Conservation (phyloP, 2,888 invertebrate species). For the Phyllotreta striolata region DNA sequence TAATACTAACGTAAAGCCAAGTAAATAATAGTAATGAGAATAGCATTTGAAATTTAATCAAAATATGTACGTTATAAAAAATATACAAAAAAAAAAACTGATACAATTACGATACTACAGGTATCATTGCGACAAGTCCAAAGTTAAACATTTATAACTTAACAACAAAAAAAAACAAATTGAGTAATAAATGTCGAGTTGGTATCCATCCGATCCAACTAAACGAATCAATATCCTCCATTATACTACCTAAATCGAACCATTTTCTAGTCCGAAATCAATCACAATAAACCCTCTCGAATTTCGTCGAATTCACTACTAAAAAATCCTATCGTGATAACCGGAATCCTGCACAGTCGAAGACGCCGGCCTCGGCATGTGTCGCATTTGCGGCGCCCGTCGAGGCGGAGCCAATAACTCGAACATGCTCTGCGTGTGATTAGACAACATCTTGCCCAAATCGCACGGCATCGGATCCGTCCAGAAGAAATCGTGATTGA, state of each 20-base stretch:
- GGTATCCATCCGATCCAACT: too few species aligned
- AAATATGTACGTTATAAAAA: too few species aligned
- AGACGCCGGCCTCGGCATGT: constrained; percentile 66
- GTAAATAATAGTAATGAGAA: too few species aligned
- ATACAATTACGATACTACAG: too few species aligned
- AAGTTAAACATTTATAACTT: too few species aligned
- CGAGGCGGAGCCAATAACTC: constrained; percentile 86
- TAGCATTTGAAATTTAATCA: too few species aligned
- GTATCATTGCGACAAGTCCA: too few species aligned
- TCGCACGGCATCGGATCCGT: constrained; percentile 96
- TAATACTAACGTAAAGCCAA: constrained; percentile 28
- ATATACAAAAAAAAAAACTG: too few species aligned
- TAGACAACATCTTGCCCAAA: constrained; percentile 89
- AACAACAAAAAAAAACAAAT: too few species aligned
- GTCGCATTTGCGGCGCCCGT: constrained; percentile 72
- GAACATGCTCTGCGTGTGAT: constrained; percentile 93
- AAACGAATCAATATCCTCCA: not conserved
- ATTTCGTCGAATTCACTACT: constrained; percentile 43
- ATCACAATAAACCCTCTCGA: not conserved
- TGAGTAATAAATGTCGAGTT: too few species aligned
- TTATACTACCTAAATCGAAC: not conserved
- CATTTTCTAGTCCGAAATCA: too few species aligned
- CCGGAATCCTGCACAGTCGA: constrained; percentile 75
- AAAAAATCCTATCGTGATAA: constrained; percentile 87
- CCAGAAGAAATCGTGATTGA: constrained; percentile 99